Evolutionary conservation across 35 echinoderm and acorn worm genomes (phyloP).

Genomic region (Lytechinus variegatus): DNA sequence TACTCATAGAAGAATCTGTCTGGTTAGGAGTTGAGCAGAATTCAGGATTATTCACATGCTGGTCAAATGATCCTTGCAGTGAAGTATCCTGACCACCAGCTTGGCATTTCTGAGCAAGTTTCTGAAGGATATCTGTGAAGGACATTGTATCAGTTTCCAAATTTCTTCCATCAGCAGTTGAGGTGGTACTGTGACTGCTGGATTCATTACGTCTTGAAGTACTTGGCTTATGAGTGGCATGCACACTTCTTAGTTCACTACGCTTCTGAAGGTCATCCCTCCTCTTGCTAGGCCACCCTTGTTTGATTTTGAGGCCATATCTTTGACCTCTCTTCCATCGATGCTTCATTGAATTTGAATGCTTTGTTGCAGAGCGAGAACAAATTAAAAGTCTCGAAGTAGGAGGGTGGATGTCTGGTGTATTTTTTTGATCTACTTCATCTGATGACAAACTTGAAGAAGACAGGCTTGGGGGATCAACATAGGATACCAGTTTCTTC

Average conservation of each 20-base stretch:
- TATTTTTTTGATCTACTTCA: neutral
- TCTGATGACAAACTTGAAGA: conserved; percentile 20
- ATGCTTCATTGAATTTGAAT: conserved; percentile 34
- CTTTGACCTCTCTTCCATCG: neutral
- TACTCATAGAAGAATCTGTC: neutral
- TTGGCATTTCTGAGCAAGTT: conserved; percentile 42
- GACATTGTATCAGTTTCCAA: conserved; percentile 32
- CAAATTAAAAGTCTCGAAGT: neutral
- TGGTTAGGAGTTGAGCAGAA: neutral
- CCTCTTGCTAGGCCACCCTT: conserved; percentile 35
- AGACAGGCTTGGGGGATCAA: neutral
- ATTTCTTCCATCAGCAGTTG: neutral
- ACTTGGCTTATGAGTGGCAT: neutral
- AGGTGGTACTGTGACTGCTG: neutral
- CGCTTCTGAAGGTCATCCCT: conserved; percentile 33
- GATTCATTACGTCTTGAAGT: neutral
- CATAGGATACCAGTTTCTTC: neutral
- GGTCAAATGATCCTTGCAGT: neutral
- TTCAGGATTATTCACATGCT: neutral
- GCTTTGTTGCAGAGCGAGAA: neutral
- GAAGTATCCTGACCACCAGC: neutral
- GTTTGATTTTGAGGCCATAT: conserved; percentile 24
- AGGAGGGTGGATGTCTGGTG: neutral
- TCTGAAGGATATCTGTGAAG: conserved; percentile 48
- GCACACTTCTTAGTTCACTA: neutral